Base-by-base conservation (phyloP, 1,140 invertebrate species). In the Coelopa frigida region DNA sequence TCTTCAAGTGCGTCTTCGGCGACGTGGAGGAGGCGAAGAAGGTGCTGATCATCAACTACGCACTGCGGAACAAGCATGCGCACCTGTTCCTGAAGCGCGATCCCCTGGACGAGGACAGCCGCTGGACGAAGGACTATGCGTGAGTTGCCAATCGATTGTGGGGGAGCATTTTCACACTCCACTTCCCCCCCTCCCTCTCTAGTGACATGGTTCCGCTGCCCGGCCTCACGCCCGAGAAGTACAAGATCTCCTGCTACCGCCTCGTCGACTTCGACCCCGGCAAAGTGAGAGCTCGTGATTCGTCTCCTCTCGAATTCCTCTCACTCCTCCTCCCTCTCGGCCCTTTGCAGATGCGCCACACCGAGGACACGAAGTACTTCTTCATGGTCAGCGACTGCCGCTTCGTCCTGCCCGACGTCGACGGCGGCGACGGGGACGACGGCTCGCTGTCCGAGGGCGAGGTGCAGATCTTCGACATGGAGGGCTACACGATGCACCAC, bases 401-500 rank as follows among this genome's bases (percentile, higher is more conserved):
- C 44, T 73, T 84, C 22, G 73, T 74, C 2, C 77, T 75, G 39
- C 70, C 72, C 10, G 72, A 73, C 14, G 71, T 76, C 43, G 58
- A 72, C 3, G n/a, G 38, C 2, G 38, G 41, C 10, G 50, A 57
- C 1, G 59, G 71, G 1, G 18, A 50, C 5, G 32, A 44, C 12
- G 50, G 55, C 2, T 18, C 51, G 2, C 43, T 65, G 8, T 44
- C 74, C 64, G 26, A 59, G 23, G 82, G 82, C 15, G 81, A 84
- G 56, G 72, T 84, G 44, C 79, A 81, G n/a, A 76, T 85, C 12
- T 83, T 84, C 40, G 82, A 85, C 55, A 78, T 82, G 63, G 67
- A 72, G 2, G 80, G 80, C 24, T 75, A 77, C 4, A 72, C 74
- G 2, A 62, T 83, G 36, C 77, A 76, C 29, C 81, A 83, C 50